Percentiles rank a stretch among this genome's conserved stretches.
Evolutionary conservation across 2,113 vertebrate species (phyloP).

Genomic region (Okapia johnstoni): DNA sequence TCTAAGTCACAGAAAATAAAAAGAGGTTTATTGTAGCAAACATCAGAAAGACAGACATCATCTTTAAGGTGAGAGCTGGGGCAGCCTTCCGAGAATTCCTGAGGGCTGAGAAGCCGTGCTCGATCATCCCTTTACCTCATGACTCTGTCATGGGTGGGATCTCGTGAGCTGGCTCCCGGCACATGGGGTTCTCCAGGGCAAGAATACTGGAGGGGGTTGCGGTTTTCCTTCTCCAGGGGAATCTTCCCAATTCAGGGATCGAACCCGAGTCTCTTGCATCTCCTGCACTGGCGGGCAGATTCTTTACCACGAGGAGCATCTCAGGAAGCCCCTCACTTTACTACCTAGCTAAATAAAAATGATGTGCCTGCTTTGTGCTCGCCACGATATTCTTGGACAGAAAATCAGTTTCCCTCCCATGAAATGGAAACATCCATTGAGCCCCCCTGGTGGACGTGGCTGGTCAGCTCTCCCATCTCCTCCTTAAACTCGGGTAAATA

Average conservation of each 20-base stretch:
- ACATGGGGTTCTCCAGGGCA: background rate
- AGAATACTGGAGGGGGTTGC: background rate
- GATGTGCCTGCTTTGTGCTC: background rate
- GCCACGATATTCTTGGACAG: background rate
- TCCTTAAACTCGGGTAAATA: accelerated
- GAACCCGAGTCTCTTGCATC: accelerated
- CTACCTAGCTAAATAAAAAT: background rate
- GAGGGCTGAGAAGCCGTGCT: too few relatives aligned
- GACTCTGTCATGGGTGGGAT: too few relatives aligned
- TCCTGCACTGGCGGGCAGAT: background rate
- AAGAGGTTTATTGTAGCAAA: too few relatives aligned
- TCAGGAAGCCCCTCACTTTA: background rate
- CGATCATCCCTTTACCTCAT: too few relatives aligned
- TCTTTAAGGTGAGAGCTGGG: too few relatives aligned
- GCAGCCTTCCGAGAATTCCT: too few relatives aligned
- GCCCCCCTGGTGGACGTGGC: background rate
- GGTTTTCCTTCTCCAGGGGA: background rate
- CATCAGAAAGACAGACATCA: too few relatives aligned
- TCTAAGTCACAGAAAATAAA: too few relatives aligned
- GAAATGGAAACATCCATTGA: background rate
- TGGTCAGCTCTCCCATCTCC: background rate
- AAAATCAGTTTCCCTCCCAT: background rate
- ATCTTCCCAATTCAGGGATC: background rate
- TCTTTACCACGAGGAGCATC: background rate
- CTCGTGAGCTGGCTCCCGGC: too few relatives aligned